These are phyloP conservation scores for Tragelaphus buxtoni DNA, from an alignment of 2,113 vertebrate genomes.

Conservation along the genomic window DNA sequence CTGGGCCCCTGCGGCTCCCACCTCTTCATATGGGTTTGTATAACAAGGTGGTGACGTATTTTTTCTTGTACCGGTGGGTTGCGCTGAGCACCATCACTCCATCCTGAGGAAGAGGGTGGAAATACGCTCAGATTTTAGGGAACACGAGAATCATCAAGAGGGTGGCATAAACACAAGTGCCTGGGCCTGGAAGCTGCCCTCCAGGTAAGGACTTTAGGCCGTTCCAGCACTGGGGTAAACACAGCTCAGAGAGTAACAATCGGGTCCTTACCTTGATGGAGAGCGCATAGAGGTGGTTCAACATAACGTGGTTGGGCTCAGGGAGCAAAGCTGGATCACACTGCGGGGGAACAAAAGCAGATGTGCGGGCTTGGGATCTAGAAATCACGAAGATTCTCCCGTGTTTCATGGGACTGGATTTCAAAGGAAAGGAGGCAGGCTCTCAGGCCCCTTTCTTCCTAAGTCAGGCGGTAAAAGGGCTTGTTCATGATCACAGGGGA, in stretches of 20 bases:
- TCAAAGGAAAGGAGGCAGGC: not conserved
- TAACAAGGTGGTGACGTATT: constrained; percentile 96
- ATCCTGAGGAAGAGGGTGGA: constrained; percentile 83
- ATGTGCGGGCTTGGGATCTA: not conserved
- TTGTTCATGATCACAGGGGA: no score
- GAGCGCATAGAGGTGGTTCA: constrained; percentile 97
- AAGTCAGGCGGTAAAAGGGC: not conserved
- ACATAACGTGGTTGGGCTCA: constrained; percentile 98
- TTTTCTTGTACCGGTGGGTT: constrained; percentile 97
- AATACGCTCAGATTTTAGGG: accelerated
- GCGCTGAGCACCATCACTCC: constrained; percentile 99
- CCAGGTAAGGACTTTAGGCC: not conserved
- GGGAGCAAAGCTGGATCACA: constrained; percentile 97
- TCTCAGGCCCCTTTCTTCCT: not conserved
- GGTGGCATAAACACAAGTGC: no score
- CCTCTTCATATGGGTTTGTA: constrained; percentile 94
- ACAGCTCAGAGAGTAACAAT: not conserved
- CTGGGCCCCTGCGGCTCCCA: not conserved
- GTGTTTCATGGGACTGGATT: accelerated
- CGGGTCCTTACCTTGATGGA: constrained; percentile 90
- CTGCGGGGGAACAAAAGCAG: constrained; percentile 75
- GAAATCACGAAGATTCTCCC: not conserved
- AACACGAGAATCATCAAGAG: accelerated
- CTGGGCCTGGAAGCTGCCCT: not conserved
- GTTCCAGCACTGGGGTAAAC: not conserved